Conservation (phyloP, 2,113 vertebrate genomes). For the Charadrius vociferus region DNA sequence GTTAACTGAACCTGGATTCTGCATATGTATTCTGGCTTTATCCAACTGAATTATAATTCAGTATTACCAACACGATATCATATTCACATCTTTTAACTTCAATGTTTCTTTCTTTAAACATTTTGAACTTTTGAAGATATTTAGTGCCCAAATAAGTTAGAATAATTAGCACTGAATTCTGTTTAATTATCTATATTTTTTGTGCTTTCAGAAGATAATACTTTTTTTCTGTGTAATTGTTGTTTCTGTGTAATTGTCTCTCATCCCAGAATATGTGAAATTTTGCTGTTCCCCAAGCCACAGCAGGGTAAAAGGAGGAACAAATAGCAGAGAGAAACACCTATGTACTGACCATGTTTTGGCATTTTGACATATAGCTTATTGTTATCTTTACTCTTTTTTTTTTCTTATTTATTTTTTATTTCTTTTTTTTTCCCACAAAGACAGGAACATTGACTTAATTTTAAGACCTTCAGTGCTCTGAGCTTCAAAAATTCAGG, state of each 20-base stretch:
- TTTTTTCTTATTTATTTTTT: too few species aligned
- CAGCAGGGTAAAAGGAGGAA: background rate
- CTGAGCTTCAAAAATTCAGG: background rate
- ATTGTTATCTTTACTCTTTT: too few species aligned
- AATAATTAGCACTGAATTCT: background rate
- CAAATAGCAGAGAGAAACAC: background rate
- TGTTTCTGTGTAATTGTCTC: fast-evolving
- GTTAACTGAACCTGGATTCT: background rate
- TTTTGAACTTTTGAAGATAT: background rate
- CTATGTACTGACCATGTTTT: background rate
- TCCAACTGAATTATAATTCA: background rate
- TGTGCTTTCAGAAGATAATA: background rate
- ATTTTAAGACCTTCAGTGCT: background rate
- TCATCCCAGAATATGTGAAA: background rate
- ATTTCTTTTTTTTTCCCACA: too few species aligned
- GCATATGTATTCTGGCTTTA: background rate
- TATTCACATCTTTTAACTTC: background rate
- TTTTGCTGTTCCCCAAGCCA: background rate
- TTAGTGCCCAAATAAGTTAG: background rate
- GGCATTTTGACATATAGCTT: too few species aligned
- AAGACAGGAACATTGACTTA: background rate
- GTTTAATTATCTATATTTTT: background rate
- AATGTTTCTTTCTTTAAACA: background rate
- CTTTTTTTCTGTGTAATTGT: background rate
- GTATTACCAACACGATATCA: background rate